These are phyloP conservation scores for Chymomyza amoena DNA, from an alignment of 2,888 invertebrate species.

Conservation along the genomic window DNA sequence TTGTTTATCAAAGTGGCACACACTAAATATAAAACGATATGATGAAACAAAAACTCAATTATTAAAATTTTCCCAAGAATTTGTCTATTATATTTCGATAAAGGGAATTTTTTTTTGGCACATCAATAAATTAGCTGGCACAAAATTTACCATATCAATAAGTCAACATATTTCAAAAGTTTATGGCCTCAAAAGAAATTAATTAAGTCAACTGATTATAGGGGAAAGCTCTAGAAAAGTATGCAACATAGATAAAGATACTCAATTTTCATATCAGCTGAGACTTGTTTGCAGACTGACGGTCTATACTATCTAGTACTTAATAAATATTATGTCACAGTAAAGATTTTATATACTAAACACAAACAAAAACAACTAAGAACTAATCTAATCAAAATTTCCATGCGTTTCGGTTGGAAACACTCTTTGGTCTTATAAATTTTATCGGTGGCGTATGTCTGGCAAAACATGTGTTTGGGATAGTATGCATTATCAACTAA, in stretches of 20 bases:
- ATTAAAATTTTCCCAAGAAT: neutral
- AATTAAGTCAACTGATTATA: neutral
- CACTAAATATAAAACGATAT: conserved; percentile 12
- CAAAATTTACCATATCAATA: neutral
- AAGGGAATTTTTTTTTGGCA: conserved; percentile 11
- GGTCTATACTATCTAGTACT: conserved; percentile 2
- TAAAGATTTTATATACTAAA: neutral
- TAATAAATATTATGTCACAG: conserved; percentile 14
- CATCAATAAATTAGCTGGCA: conserved; percentile 10
- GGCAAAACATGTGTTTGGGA: neutral
- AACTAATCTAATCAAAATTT: conserved; percentile 39
- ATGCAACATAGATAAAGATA: neutral
- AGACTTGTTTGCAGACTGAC: conserved; percentile 11
- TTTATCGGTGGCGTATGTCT: neutral
- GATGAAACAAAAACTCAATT: conserved; percentile 13
- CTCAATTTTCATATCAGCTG: neutral
- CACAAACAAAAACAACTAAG: neutral
- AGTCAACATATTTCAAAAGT: neutral
- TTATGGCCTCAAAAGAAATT: neutral
- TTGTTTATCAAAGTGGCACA: conserved; percentile 34
- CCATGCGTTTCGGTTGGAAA: conserved; percentile 11
- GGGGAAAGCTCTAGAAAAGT: neutral
- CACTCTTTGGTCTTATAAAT: conserved; percentile 5
- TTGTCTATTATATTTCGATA: too few relatives aligned
- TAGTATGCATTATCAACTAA: conserved; percentile 25